Base-by-base conservation (phyloP, 2,797 vertebrate species). In the Lindbergichthys nudifrons region DNA sequence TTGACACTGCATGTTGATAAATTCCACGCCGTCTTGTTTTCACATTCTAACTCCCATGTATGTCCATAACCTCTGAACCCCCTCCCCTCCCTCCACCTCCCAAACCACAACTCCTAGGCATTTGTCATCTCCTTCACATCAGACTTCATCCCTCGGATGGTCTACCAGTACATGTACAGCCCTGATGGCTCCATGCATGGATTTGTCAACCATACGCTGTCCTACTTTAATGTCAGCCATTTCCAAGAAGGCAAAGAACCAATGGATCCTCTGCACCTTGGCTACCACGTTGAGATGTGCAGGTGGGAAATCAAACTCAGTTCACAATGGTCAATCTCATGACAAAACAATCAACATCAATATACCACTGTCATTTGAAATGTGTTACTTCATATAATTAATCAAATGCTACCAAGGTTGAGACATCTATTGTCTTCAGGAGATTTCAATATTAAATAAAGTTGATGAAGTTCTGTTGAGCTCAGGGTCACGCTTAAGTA, bases 111-210 rank as follows among this genome's bases (percentile, higher is more conserved):
- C 51, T 56, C 45, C 53, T 87, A 99, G 98, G 98, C 98, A 16
- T 99, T 99, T 83, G 98, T 99, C 90, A 99, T 99, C 92, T 97
- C 98, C 87, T 98, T 99, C 95, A 99, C 98, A 1, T 99, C 98
- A 1, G 98, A 99, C 95, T 99, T 99, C 95, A 97, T 99, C 90
- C 98, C 98, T 32, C 96, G 98, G 79, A 96, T 99, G 91, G 98
- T 99, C 65, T 99, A 99, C 95, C 96, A 97, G 87, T 98, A 99
- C 91, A 98, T 97, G 96, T 99, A 98, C 96, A 99, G 98, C 78
- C 87, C 94, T 19, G 94, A 97, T 13, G 97, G 97, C 81, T 97
- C 97, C 88, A 97, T 99, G 97, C 97, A 98, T 10, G 98, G 97
- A 92, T 99, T 99, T 71, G 96, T 99, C 85, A 98, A 98, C 94